Percentiles rank a stretch among this genome's conserved stretches.
Conservation (phyloP, 2,888 invertebrate genomes). For the Sclerodermus sp. region DNA sequence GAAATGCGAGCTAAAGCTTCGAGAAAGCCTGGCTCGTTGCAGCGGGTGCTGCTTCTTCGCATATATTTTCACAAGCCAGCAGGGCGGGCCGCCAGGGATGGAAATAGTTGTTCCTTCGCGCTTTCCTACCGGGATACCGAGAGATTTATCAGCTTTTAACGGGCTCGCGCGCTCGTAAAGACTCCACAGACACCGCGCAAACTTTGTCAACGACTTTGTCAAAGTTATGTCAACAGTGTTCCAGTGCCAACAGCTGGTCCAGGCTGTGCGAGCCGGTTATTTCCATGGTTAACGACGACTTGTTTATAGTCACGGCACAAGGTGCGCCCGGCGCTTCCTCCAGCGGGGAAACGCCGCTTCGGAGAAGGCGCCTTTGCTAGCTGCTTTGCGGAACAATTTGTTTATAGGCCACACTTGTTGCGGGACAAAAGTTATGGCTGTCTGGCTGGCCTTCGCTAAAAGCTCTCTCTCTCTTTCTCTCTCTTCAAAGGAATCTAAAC, state of each 20-base stretch:
- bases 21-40: constrained; percentile 7
- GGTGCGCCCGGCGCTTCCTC: not conserved
- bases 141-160: constrained; percentile 52
- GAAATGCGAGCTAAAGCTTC: constrained; percentile 12
- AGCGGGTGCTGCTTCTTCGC: constrained; percentile 5
- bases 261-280: constrained; percentile 40
- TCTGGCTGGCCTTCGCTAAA: not conserved
- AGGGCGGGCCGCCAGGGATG: constrained; percentile 8
- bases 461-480: no score
- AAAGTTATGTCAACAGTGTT: constrained; percentile 53
- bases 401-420: constrained; percentile 19
- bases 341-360: constrained; percentile 21
- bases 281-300: constrained; percentile 52
- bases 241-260: constrained; percentile 50
- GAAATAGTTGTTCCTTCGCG: constrained; percentile 25
- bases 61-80: constrained; percentile 39
- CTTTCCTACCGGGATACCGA: constrained; percentile 7
- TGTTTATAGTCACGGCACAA: constrained; percentile 38
- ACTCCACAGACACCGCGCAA: constrained; percentile 19
- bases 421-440: constrained; percentile 19
- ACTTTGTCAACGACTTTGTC: constrained; percentile 57
- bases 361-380: constrained; percentile 20
- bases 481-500: no score
- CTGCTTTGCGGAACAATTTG: constrained; percentile 28
- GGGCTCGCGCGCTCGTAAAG: constrained; percentile 48